Evolutionary conservation across 2,113 vertebrate species (phyloP).

Genomic region (Heliornis fulica): DNA sequence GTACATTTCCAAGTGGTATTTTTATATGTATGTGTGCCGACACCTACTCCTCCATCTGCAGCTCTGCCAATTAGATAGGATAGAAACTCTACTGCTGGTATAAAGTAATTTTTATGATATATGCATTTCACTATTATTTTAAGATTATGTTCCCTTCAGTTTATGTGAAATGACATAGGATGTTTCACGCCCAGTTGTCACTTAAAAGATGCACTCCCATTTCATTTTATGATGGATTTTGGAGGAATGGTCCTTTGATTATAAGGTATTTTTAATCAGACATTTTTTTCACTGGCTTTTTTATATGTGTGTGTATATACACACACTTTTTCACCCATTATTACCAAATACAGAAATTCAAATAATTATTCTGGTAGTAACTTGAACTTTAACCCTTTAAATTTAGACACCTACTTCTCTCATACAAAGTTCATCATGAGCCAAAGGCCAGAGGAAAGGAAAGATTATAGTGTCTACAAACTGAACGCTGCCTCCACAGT

Average conservation of each 20-base stretch:
- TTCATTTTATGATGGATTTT: neutral
- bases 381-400: neutral
- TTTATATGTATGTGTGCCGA: neutral
- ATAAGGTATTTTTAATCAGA: neutral
- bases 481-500: neutral
- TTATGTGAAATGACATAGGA: neutral
- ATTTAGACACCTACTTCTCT: neutral
- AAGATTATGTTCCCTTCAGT: neutral
- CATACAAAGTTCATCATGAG: neutral
- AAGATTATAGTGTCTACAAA: neutral
- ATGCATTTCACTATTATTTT: neutral
- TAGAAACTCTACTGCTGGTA: neutral
- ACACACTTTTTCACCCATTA: neutral
- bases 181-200: neutral
- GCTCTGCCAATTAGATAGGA: neutral
- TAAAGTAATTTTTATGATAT: neutral
- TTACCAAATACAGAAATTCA: neutral
- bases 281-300: neutral
- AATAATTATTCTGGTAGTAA: neutral
- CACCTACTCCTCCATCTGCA: neutral
- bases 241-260: neutral
- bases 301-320: fast-evolving
- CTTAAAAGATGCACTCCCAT: neutral
- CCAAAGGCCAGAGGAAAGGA: neutral
- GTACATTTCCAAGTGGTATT: neutral